Base-by-base conservation (phyloP, 2,113 vertebrate species). In the Thunnus maccoyii region DNA sequence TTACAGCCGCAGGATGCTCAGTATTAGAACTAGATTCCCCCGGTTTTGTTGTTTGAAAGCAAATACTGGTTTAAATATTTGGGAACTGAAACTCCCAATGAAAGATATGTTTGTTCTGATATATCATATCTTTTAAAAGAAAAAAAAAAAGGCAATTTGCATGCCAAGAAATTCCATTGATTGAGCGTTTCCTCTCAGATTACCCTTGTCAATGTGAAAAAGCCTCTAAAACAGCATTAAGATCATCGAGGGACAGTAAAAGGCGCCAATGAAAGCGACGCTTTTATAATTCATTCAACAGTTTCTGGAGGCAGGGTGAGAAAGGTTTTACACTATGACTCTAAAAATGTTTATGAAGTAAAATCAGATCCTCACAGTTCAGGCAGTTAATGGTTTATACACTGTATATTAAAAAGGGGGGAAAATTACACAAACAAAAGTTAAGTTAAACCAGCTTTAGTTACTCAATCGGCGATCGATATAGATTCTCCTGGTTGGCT, bases 41-140 rank as follows among this genome's bases (percentile, higher is more conserved):
- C 50, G 41, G 83, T 70, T 72, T 30, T 14, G 2, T 5, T 16
- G 50, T 72, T 75, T 85, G 67, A 81, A 80, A 76, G 74, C 46
- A 46, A 72, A 63, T 2, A 55, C n/a, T 15, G 32, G 6, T 5
- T 0, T 7, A 56, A 22, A 25, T 44, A 50, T 57, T 3, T 44
- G 36, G 55, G 41, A 56, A 60, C 36, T 72, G 5, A 65, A 71
- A 41, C 22, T 18, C 54, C 76, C 61, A 62, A 70, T 71, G 51
- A 70, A 61, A 84, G 50, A 71, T 1, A 54, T n/a, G 7, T 58
- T 25, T 48, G 41, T 52, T 77, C 36, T 55, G 46, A 61, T 18
- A 74, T 25, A 46, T 27, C 27, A 46, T 44, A 84, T 8, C 48
- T 84, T 65, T 83, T 22, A 22, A 22, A 22, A 22, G 22, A 22